Evolutionary conservation across 2,888 invertebrate genomes (phyloP), one percentile per base, ranked within the genome.

Genomic region (Scaptomyza polygonia): DNA sequence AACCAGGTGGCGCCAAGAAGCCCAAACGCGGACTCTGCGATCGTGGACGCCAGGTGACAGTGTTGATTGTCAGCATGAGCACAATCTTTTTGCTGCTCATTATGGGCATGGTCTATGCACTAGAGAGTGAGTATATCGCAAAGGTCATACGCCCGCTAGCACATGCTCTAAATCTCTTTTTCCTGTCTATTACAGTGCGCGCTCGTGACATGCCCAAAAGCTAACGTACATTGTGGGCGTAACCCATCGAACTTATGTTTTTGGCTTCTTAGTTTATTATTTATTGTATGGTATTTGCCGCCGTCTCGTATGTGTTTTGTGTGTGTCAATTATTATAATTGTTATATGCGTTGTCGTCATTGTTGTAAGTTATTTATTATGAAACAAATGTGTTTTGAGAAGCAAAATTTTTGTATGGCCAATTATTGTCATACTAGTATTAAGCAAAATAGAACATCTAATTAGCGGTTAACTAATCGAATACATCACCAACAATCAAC

Each of bases 1-100:
- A 95, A 81, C 94, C 94, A 56, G 94, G 95, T 93, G 69, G 91
- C 43, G 90, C 91, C 52, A 93, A 94, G 88, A 92, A 93, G 68
- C 93, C 93, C 69, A 94, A 95, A 86, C 93, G 93, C 74, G 95
- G 95, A 88, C 96, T 96, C 90, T 96, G 96, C 90, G 93, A 94
- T 88, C 94, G 95, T 77, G 94, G 94, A 63, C 95, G 96, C 88
- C 96, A 96, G 92, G 94, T 96, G 80, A 96, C 96, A 58, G 95
- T 96, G 57, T 93, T 96, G 72, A 96, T 97, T 73, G 93, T 96
- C 89, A 95, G 96, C 53, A 96, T 96, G 95, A 96, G 96, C 78
- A 94, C 95, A 82, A 92, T 96, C 77, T 96, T 97, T 90, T 94
- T 96, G 79, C 93, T 96, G 86, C 96, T 96, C 87, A 95, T 97